Conservation (phyloP, 1,140 invertebrate genomes). For the Dreissena polymorpha region DNA sequence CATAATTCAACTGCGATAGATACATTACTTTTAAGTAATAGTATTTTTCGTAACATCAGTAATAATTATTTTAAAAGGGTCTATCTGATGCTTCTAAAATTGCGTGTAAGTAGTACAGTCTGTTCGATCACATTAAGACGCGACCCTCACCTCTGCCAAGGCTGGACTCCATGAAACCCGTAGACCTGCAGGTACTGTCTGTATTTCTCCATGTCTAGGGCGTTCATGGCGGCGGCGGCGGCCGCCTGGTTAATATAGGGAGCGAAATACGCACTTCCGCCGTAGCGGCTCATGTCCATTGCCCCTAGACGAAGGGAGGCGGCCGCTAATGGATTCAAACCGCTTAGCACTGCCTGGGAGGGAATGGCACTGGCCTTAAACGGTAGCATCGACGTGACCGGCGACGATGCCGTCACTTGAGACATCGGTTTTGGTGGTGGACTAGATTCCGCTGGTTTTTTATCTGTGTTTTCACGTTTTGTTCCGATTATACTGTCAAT, state of each 20-base stretch:
- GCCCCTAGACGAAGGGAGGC: constrained; percentile 55
- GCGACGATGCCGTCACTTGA: constrained; percentile 40
- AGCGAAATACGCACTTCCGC: constrained; percentile 67
- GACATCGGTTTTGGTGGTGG: constrained; percentile 48
- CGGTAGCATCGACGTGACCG: constrained; percentile 43
- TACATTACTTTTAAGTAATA: too few species aligned
- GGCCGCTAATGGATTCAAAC: constrained; percentile 28
- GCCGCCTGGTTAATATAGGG: constrained; percentile 62
- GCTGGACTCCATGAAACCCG: constrained; percentile 57
- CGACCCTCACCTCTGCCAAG: constrained; percentile 64
- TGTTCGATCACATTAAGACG: neutral
- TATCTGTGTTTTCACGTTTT: constrained; percentile 58
- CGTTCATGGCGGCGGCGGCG: constrained; percentile 62
- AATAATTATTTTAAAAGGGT: too few species aligned
- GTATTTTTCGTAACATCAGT: too few species aligned
- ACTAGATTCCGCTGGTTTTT: constrained; percentile 28
- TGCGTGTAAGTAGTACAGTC: too few species aligned
- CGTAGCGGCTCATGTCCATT: constrained; percentile 61
- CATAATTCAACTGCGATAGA: too few species aligned
- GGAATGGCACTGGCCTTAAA: constrained; percentile 15
- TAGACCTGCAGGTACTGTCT: constrained; percentile 75
- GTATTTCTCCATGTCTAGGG: constrained; percentile 77
- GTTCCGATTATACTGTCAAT: constrained; percentile 78
- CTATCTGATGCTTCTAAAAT: too few species aligned
- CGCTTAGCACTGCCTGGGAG: constrained; percentile 40